Evolutionary conservation across 2,797 vertebrate genomes (phyloP).

Genomic region (Gadopsis bispinosus): DNA sequence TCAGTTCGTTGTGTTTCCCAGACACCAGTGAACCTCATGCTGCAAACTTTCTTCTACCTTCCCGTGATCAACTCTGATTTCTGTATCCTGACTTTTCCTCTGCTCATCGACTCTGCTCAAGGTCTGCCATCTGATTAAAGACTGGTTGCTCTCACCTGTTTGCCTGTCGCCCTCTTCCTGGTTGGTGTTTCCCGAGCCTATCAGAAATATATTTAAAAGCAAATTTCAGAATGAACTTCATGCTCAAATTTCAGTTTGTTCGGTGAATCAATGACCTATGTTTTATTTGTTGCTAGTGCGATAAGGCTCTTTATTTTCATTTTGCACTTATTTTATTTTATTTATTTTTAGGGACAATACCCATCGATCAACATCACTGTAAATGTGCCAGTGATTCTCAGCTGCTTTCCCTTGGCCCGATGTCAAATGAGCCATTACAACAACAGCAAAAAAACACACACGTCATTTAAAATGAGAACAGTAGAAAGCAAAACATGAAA

Average conservation of each 20-base stretch:
- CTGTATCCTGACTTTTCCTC: too few relatives aligned
- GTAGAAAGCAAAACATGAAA: background rate
- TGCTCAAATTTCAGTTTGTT: background rate
- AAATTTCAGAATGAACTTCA: too few relatives aligned
- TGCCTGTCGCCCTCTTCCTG: too few relatives aligned
- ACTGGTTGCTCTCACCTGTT: too few relatives aligned
- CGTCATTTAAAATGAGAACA: background rate
- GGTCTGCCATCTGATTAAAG: too few relatives aligned
- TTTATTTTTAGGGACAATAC: background rate
- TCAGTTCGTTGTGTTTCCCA: too few relatives aligned
- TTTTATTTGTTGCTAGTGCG: background rate
- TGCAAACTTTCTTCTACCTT: too few relatives aligned
- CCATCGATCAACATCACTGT: background rate
- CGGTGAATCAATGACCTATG: background rate
- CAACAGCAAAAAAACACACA: background rate
- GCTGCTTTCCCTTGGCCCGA: background rate
- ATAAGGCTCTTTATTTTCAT: background rate
- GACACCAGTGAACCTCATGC: too few relatives aligned
- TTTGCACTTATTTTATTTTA: background rate
- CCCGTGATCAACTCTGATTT: too few relatives aligned
- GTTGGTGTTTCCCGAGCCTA: too few relatives aligned
- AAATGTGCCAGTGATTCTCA: background rate
- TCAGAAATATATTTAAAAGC: too few relatives aligned
- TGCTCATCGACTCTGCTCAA: too few relatives aligned
- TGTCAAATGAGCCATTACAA: background rate